Base-by-base conservation (phyloP, 2,888 invertebrate genomes). In the Halictus ligatus region DNA sequence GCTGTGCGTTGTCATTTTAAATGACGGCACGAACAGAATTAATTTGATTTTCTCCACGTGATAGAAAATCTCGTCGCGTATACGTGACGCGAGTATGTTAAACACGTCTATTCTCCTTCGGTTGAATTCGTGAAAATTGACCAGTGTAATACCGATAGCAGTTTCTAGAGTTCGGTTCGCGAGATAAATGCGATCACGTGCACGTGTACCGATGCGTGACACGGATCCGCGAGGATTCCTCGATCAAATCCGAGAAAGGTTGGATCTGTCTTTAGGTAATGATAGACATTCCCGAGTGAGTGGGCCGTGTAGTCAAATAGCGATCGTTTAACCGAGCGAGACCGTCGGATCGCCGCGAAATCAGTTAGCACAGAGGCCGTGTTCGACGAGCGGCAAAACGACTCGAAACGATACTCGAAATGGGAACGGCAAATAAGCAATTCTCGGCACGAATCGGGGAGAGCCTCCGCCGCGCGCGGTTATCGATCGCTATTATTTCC, bases 401-500 rank as follows among this genome's bases (percentile, higher is more conserved):
- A 50, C 48, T 43, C 35, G 43, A 76, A 48, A 71, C 15, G 43
- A 18, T 18, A 13, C 48, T 29, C n/a, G 60, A 50, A 69, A 77
- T 35, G 69, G 29, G 48, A 48, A 50, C 18, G 48, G 80, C 69
- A 54, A 50, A 46, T 50, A 46, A 64, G 60, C 60, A 29, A 71
- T 46, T 40, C 18, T 13, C 40, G 67, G 46, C 43, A 54, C 43
- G 48, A 67, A n/a, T 13, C 78, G 72, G 12, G 54, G 18, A 35
- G 18, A 67, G 29, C 29, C 67, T 21, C 46, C 40, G 21, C 54
- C 54, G 54, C 21, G 71, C 60, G 64, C 60, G 58, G 69, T 50
- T 43, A 84, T 80, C 80, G 76, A 40, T 74, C 46, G 75, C 76
- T 85, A 80, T 85, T 77, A 84, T 85, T 84, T 60, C 50, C 74